phyloP scores from a whole-genome alignment of 2,113 vertebrate species.

The Vireo altiloquus region DNA sequence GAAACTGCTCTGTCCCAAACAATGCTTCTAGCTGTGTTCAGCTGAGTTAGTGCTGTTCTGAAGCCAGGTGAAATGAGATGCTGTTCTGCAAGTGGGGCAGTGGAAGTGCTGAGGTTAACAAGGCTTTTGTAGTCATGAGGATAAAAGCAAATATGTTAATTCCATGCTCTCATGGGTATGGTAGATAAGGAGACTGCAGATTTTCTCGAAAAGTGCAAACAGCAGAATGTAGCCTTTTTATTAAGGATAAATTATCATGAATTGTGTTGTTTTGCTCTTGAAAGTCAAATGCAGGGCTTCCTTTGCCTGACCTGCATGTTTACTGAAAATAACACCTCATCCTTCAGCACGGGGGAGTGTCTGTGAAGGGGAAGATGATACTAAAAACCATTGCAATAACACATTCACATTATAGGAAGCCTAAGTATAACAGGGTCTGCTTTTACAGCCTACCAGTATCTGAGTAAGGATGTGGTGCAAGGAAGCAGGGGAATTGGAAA shows the following conservation, averaged over 20 bases:
- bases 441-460: not conserved
- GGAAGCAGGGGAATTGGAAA: not conserved
- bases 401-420: not conserved
- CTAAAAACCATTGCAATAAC: not conserved
- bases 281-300: not conserved
- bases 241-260: not conserved
- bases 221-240: not conserved
- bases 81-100: not conserved
- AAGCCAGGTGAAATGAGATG: not conserved
- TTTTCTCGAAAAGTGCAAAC: not conserved
- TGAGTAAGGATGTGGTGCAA: not conserved
- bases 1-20: not conserved
- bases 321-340: not conserved
- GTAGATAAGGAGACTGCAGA: not conserved
- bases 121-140: not conserved
- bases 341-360: not conserved
- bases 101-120: not conserved
- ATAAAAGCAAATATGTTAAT: not conserved
- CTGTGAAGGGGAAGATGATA: not conserved
- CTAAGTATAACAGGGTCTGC: not conserved
- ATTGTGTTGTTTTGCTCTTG: not conserved
- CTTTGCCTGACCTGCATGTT: rapidly evolving
- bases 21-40: not conserved
- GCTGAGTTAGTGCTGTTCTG: not conserved
- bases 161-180: rapidly evolving